Evolutionary conservation across 2,797 vertebrate genomes (phyloP), one percentile per base, ranked within the genome.

Genomic region (Hippocampus kuda): DNA sequence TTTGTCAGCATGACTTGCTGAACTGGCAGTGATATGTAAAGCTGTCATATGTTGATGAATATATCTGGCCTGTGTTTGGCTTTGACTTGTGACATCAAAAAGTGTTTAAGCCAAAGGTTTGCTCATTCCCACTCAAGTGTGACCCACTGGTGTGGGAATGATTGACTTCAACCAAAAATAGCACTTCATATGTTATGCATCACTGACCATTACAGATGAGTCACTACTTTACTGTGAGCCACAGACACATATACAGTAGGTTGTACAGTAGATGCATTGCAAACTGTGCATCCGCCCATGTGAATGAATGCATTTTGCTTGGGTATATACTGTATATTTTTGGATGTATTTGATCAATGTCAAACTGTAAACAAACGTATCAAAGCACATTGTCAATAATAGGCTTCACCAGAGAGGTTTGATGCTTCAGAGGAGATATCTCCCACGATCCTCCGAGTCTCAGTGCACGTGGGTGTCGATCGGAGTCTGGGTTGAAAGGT

Each of bases 181-280:
- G 77, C 70, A 46, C 72, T 63, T 81, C 49, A 78, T 81, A 71
- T 75, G 70, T 61, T 72, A 82, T 82, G 79, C 81, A 77, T 82
- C 79, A 83, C 73, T 44, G 66, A 57, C 65, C 70, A 76, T 72
- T 70, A 64, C 60, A 72, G 71, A 70, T 77, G 84, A 85, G 62
- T 80, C 79, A 75, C 66, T 67, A 5, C 24, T 46, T 74, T 22
- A 15, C 72, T 62, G 60, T 2, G 53, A 9, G 42, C 48, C 24
- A 68, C 9, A 22, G 69, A 71, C 49, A 62, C 54, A 68, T 44
- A 68, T 71, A 70, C 34, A 38, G 34, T 61, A 64, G 15, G 4
- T n/a, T 63, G 27, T 9, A 61, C 54, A 61, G 2, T 38, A 57
- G 22, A 26, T 7, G 8, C 26, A 34, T 60, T 61, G 59, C 27